These are phyloP conservation scores for Pemphigus obesinymphae DNA, from an alignment of 1,140 invertebrate species.

Conservation along the genomic window DNA sequence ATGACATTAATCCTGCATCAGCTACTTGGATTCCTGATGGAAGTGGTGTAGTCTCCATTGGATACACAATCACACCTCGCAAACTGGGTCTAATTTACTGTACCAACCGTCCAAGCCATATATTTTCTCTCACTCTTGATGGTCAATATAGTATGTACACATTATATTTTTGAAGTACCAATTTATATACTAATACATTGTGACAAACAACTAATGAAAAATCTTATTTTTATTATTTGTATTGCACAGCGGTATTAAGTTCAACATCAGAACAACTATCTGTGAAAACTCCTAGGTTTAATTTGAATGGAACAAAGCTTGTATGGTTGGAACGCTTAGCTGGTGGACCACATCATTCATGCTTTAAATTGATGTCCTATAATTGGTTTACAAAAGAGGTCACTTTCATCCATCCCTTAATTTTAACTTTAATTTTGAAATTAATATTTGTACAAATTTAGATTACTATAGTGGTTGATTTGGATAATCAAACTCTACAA, in stretches of 20 bases:
- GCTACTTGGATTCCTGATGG: slow-evolving; percentile 64
- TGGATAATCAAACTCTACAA: background rate
- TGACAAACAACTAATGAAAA: no score
- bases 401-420: slow-evolving; percentile 48
- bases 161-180: background rate
- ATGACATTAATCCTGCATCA: slow-evolving; percentile 67
- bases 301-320: slow-evolving; percentile 57
- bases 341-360: slow-evolving; percentile 61
- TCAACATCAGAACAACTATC: slow-evolving; percentile 51
- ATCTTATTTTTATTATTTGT: no score
- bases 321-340: slow-evolving; percentile 62
- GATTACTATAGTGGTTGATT: slow-evolving; percentile 19
- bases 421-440: slow-evolving; percentile 52
- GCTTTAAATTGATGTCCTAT: slow-evolving; percentile 56
- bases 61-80: slow-evolving; percentile 64
- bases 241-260: slow-evolving; percentile 7
- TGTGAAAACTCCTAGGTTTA: slow-evolving; percentile 61
- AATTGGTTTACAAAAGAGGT: slow-evolving; percentile 51
- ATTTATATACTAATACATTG: no score
- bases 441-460: slow-evolving; percentile 56
- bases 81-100: slow-evolving; percentile 79
- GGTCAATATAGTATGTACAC: slow-evolving; percentile 57
- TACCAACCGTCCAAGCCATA: slow-evolving; percentile 66
- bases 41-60: slow-evolving; percentile 68
- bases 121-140: slow-evolving; percentile 60